Evolutionary conservation across 2,113 vertebrate genomes (phyloP).

Genomic region (Prunella fulvescens): DNA sequence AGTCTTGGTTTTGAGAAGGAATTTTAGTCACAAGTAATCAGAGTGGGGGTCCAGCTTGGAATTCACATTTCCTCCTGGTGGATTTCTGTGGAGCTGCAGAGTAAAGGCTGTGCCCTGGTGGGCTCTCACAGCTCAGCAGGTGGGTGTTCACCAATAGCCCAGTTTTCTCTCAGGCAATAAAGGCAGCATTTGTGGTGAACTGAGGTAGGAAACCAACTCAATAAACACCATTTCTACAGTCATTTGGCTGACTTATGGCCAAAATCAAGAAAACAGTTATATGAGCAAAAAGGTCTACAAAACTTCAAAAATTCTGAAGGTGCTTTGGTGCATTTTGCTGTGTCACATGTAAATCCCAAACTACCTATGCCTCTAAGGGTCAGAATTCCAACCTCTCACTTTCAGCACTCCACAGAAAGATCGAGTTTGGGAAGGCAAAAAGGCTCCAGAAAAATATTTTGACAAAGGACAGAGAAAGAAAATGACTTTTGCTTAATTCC

Average conservation of each 20-base stretch:
- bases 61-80: not conserved
- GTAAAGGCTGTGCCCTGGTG: not conserved
- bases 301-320: not conserved
- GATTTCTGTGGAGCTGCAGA: not conserved
- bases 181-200: not conserved
- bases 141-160: not conserved
- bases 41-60: not conserved
- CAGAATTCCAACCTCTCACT: not conserved
- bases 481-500: not conserved
- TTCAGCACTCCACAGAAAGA: not conserved
- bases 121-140: not conserved
- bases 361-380: too few relatives aligned
- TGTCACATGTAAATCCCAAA: accelerated
- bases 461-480: not conserved
- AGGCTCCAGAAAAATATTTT: not conserved
- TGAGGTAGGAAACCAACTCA: not conserved
- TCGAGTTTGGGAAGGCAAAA: not conserved
- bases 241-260: not conserved
- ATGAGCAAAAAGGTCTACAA: accelerated
- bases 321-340: not conserved
- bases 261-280: not conserved
- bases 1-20: not conserved
- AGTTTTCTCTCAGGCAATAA: not conserved
- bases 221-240: not conserved
- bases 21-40: not conserved